Conservation (phyloP, 1,140 invertebrate genomes). For the Galleria mellonella region DNA sequence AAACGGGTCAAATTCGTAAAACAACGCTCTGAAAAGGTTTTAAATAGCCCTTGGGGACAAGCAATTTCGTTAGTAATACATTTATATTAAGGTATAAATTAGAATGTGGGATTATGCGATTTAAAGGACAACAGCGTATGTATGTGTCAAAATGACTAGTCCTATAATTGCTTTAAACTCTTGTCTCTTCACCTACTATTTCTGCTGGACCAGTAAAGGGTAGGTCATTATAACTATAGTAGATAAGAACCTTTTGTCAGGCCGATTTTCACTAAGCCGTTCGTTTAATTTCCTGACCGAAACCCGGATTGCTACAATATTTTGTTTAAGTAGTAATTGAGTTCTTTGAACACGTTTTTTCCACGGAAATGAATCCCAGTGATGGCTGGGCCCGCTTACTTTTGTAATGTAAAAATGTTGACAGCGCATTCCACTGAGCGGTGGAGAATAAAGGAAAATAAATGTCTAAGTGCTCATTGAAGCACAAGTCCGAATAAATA, state of each 20-base stretch:
- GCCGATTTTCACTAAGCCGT: constrained; percentile 45
- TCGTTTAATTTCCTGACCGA: constrained; percentile 69
- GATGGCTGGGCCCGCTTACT: constrained; percentile 24
- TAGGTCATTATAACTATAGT: constrained; percentile 45
- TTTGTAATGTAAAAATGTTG: constrained; percentile 38
- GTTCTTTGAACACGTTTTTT: constrained; percentile 62
- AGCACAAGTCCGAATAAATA: not conserved
- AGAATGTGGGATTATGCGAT: constrained; percentile 26
- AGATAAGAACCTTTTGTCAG: constrained; percentile 51
- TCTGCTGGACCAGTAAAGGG: constrained; percentile 25
- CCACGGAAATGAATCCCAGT: constrained; percentile 59
- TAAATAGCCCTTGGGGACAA: constrained; percentile 25
- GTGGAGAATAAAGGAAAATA: constrained; percentile 5
- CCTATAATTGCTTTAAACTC: constrained; percentile 41
- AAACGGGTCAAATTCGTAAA: constrained; percentile 65
- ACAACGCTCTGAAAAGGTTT: constrained; percentile 44
- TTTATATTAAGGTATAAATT: constrained; percentile 43
- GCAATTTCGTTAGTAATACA: constrained; percentile 29
- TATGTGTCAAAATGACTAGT: constrained; percentile 40
- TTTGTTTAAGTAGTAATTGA: constrained; percentile 69
- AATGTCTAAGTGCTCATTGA: constrained; percentile 2
- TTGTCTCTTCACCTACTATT: constrained; percentile 36
- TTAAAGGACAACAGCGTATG: constrained; percentile 27
- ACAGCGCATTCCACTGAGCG: constrained; percentile 6
- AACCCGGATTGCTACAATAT: constrained; percentile 57